Evolutionary conservation across 2,113 vertebrate genomes (phyloP).

Genomic region (Albula goreensis): DNA sequence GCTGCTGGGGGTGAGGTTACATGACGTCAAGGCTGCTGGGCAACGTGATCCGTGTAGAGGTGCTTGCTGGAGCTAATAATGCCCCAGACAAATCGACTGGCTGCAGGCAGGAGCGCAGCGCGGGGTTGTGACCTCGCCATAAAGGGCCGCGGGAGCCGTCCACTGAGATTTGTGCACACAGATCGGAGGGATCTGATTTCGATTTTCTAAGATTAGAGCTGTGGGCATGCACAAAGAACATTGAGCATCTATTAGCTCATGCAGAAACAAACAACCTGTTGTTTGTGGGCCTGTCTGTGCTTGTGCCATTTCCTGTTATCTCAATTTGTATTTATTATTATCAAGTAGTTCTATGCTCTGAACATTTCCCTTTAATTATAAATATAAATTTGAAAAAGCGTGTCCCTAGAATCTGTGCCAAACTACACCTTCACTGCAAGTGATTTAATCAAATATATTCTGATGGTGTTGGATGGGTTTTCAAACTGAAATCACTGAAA

Average conservation of each 20-base stretch:
- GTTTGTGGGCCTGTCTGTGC: neutral
- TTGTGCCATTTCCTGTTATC: neutral
- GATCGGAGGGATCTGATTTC: slow-evolving; percentile 35
- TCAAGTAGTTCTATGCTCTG: neutral
- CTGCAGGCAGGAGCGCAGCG: slow-evolving; percentile 25
- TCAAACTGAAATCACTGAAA: neutral
- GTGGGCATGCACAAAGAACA: slow-evolving; percentile 10
- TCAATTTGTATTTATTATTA: neutral
- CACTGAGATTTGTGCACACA: neutral
- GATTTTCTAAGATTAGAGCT: slow-evolving; percentile 37
- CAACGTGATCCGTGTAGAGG: slow-evolving; percentile 34
- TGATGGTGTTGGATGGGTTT: neutral
- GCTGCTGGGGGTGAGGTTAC: slow-evolving; percentile 29
- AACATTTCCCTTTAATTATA: neutral
- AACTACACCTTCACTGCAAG: neutral
- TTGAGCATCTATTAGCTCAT: neutral
- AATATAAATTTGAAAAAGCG: neutral
- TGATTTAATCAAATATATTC: neutral
- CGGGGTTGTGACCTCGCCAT: slow-evolving; percentile 26
- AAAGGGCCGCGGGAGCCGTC: slow-evolving; percentile 12
- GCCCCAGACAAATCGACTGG: slow-evolving; percentile 38
- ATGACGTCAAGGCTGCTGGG: slow-evolving; percentile 49
- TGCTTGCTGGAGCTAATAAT: slow-evolving; percentile 26
- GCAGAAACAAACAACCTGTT: neutral
- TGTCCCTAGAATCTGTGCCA: neutral